phyloP scores from a whole-genome alignment of 2,797 vertebrate species.

The Oreortyx pictus region DNA sequence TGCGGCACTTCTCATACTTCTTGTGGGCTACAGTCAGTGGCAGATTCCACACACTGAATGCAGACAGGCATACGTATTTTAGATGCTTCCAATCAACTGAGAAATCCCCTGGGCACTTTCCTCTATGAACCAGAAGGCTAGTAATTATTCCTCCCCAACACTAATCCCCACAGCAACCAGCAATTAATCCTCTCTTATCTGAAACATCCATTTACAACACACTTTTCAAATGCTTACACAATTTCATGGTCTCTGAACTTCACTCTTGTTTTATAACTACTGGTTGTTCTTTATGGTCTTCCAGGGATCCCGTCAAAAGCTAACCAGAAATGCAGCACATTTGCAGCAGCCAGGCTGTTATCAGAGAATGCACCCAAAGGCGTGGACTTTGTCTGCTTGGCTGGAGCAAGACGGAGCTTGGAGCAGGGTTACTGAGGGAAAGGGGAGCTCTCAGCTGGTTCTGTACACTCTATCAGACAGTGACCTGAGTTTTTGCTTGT shows the following conservation, averaged over 20 bases:
- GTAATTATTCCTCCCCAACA: conserved; percentile 58
- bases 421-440: background rate
- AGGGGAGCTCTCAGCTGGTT: background rate
- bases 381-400: background rate
- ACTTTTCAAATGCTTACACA: conserved; percentile 57
- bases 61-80: background rate
- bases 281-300: conserved; percentile 43
- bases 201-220: conserved; percentile 62
- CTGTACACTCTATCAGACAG: background rate
- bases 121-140: conserved; percentile 54
- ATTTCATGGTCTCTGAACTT: conserved; percentile 69
- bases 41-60: conserved; percentile 10
- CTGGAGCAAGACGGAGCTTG: background rate
- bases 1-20: background rate
- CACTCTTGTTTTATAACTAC: conserved; percentile 32
- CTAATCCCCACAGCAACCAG: conserved; percentile 55
- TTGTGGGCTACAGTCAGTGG: background rate
- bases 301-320: conserved; percentile 40
- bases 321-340: conserved; percentile 26
- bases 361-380: background rate
- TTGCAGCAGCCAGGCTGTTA: background rate
- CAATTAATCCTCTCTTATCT: conserved; percentile 68
- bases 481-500: background rate
- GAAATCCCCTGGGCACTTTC: conserved; percentile 36
- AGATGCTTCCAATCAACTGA: conserved; percentile 33